These are phyloP conservation scores for Diarsia dahlii DNA, from an alignment of 2,888 invertebrate species.

Conservation along the genomic window DNA sequence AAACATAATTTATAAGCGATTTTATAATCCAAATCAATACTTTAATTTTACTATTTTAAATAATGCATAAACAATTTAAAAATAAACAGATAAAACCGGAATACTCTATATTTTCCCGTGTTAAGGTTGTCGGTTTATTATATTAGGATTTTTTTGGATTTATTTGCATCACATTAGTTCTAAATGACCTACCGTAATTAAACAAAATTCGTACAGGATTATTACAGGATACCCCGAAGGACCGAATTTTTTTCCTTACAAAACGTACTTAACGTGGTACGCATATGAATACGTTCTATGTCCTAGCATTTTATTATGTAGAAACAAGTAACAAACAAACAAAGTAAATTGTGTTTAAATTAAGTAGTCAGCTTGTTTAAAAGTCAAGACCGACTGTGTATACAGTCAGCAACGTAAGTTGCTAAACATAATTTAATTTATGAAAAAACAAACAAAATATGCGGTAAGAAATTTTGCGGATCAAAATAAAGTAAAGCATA, in stretches of 20 bases:
- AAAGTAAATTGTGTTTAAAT: conserved; percentile 10
- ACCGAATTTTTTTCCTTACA: background rate
- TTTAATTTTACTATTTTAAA: too few species aligned
- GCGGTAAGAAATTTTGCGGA: background rate
- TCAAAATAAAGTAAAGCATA: background rate
- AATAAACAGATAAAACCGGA: too few species aligned
- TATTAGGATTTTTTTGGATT: too few species aligned
- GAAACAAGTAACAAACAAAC: conserved; percentile 18
- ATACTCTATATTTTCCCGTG: too few species aligned
- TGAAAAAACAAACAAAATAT: background rate
- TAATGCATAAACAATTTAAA: too few species aligned
- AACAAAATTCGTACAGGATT: background rate
- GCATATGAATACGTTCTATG: conserved; percentile 2
- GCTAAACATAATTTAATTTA: too few species aligned
- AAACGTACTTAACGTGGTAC: background rate
- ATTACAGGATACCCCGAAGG: background rate
- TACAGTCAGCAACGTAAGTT: background rate
- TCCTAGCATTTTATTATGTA: conserved; percentile 1
- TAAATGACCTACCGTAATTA: background rate
- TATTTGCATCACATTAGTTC: background rate
- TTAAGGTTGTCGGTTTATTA: too few species aligned
- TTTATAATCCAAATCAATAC: too few species aligned
- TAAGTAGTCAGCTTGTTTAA: conserved; percentile 21
- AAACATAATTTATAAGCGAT: too few species aligned
- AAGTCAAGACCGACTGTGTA: conserved; percentile 16